A percentile compares a stretch with the other conserved stretches of the same genome.
Evolutionary conservation across 2,888 invertebrate genomes (phyloP).

Genomic region (Oscheius onirici): DNA sequence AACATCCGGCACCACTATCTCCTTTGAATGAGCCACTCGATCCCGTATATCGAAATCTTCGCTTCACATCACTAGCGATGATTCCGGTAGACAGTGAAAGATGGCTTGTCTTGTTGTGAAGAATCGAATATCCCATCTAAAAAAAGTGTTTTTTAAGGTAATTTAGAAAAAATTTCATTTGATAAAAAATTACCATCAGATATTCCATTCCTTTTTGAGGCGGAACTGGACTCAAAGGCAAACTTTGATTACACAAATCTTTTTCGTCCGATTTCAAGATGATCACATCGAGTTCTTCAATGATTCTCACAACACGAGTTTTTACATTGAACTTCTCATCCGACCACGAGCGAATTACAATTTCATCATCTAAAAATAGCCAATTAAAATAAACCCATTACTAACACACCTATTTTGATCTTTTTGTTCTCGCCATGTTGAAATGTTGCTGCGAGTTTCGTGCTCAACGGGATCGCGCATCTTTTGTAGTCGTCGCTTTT

Average conservation of each 20-base stretch:
- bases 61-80: conserved; percentile 35
- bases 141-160: conserved; percentile 27
- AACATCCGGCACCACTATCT: conserved; percentile 41
- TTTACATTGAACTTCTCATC: conserved; percentile 33
- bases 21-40: conserved; percentile 43
- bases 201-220: conserved; percentile 38
- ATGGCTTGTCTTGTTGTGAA: conserved; percentile 39
- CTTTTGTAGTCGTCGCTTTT: conserved; percentile 18
- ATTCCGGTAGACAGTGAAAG: conserved; percentile 37
- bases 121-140: conserved; percentile 42
- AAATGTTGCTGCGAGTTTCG: conserved; percentile 34
- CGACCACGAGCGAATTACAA: conserved; percentile 30
- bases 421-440: conserved; percentile 30
- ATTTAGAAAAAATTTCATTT: conserved; percentile 19
- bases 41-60: conserved; percentile 41
- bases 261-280: conserved; percentile 32
- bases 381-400: conserved; percentile 33
- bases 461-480: conserved; percentile 18
- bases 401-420: conserved; percentile 42
- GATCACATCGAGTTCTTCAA: conserved; percentile 36
- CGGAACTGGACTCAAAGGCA: conserved; percentile 18
- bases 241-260: conserved; percentile 29
- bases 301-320: conserved; percentile 37
- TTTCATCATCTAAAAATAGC: background rate
- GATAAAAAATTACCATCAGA: conserved; percentile 36